Conservation (phyloP, 2,113 vertebrate genomes). For the Pterocles orientalis region DNA sequence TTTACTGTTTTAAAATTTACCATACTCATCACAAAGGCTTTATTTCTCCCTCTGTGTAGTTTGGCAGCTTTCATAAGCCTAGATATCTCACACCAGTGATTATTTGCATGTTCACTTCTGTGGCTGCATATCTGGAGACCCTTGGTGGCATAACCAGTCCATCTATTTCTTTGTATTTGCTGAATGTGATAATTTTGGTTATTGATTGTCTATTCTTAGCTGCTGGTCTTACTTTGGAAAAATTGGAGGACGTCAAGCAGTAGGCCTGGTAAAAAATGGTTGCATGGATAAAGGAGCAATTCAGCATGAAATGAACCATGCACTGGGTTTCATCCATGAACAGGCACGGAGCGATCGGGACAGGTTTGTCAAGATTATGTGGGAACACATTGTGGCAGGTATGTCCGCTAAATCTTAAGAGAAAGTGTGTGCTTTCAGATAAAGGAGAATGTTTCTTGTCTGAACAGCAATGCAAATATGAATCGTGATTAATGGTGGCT, state of each 20-base stretch:
- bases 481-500: background rate
- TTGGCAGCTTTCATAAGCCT: background rate
- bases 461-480: background rate
- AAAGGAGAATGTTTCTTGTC: background rate
- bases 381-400: conserved; percentile 73
- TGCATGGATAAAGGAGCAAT: conserved; percentile 72
- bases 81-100: background rate
- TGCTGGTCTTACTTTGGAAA: conserved; percentile 77
- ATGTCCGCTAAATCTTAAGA: background rate
- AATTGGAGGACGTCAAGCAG: conserved; percentile 41
- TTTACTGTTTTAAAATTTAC: background rate
- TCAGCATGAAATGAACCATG: conserved; percentile 79
- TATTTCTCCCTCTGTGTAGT: background rate
- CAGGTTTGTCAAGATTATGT: conserved; percentile 69
- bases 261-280: conserved; percentile 62
- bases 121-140: background rate
- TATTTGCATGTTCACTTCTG: background rate
- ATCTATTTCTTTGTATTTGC: background rate
- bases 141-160: background rate
- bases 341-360: conserved; percentile 77
- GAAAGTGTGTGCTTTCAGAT: background rate
- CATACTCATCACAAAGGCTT: background rate
- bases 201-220: conserved; percentile 43
- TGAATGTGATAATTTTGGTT: background rate
- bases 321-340: conserved; percentile 78